Evolutionary conservation across 2,797 vertebrate species (phyloP), one percentile per base, ranked within the genome.

Genomic region (Liasis olivaceus): DNA sequence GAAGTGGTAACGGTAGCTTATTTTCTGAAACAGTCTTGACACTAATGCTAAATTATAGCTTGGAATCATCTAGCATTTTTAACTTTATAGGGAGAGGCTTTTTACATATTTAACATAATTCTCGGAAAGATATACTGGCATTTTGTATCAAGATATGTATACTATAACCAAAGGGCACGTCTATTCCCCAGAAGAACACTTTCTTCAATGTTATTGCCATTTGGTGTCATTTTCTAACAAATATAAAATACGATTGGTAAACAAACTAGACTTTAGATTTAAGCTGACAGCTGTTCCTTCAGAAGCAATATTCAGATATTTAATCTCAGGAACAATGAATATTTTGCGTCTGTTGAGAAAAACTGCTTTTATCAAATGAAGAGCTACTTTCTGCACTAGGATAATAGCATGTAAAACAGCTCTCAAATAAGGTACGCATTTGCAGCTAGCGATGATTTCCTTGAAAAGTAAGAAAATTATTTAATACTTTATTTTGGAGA

Each of bases 31-130:
- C 95, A 97, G 95, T 97, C 96, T 97, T 98, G 97, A 98, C 98
- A 97, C 96, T 98, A 97, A 98, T 96, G 96, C 96, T 97, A 95
- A 97, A 98, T 98, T 97, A 97, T 97, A 97, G 95, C 96, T 97
- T 96, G 92, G 97, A 96, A 97, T 96, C 97, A 97, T 97, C 96
- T 96, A 97, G 95, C 97, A 95, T 97, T 97, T 98, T 97, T 97
- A 96, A 96, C 97, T 98, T 98, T 96, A 97, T 98, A 97, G 98
- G 97, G 96, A 96, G 97, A 97, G 97, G 97, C 97, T 98, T 98
- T 98, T 98, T 98, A 98, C 98, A 98, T 98, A 98, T 98, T 99
- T 98, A 98, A 98, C 97, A 98, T 98, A 98, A 98, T 98, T 98
- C 97, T 96, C 96, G 95, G 97, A 97, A 98, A 98, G 98, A 98